Evolutionary conservation across 2,888 invertebrate genomes (phyloP), one percentile per base, ranked within the genome.

Genomic region (Eupithecia insigniata): DNA sequence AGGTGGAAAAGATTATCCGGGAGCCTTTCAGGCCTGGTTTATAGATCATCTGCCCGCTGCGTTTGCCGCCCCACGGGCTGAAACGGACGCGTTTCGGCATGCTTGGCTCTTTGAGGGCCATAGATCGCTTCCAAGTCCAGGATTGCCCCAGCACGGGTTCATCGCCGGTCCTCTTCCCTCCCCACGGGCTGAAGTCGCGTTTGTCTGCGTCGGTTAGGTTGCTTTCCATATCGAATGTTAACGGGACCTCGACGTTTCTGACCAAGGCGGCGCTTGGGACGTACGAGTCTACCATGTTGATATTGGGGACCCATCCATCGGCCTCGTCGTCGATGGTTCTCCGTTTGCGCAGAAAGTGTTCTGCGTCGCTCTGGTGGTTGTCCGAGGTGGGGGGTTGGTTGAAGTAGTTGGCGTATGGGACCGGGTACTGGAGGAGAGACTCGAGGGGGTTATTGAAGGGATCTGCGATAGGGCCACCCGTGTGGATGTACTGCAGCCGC

Each of bases 81-180:
- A 94, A 94, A 0, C 93, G 87, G 1, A 94, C 94, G 66, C 94
- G 79, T 74, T 94, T 94, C 0, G 93, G 94, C 93, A 94, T 93
- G 78, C 85, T 92, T 0, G 93, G 91, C 75, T 93, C 93, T n/a
- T 90, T 84, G 4, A 89, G 78, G 12, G 82, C 85, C 0, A 82
- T 68, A 0, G 89, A 85, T 0, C 92, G 87, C 78, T 91, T 93
- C 93, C 93, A 93, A 0, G 90, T 87, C 92, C 92, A 93, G 87
- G 85, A 89, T 12, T 89, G 85, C 66, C 90, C 92, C 1, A 87
- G 75, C 3, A 55, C 71, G 16, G 72, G 68, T 12, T 43, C 67
- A 62, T 36, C 46, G 5, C 30, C 70, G 0, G 30, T 28, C 58
- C 93, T 79, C 77, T 93, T 93, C 0, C 94, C 94, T 1, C 94